phyloP scores from a whole-genome alignment of 1,140 invertebrate species.

The Apis laboriosa region DNA sequence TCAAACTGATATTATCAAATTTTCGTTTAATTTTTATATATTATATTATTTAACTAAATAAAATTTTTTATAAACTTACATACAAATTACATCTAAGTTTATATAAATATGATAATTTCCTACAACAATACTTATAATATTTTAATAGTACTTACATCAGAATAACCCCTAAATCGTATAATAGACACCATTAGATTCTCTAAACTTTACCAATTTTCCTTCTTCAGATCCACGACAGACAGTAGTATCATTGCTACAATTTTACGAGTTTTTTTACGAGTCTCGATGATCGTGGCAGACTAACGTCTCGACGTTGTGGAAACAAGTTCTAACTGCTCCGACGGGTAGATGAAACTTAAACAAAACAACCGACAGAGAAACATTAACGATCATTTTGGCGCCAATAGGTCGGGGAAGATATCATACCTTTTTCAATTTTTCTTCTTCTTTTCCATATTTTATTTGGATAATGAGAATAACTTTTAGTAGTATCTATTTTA shows the following conservation, averaged over 20 bases:
- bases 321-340: conserved; percentile 34
- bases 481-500: not conserved
- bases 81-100: no score
- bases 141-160: not conserved
- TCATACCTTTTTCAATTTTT: conserved; percentile 46
- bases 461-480: not conserved
- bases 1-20: not conserved
- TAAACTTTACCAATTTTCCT: not conserved
- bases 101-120: no score
- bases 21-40: not conserved
- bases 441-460: not conserved
- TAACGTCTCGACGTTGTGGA: conserved; percentile 31
- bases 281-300: conserved; percentile 2
- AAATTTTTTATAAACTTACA: no score
- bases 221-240: not conserved
- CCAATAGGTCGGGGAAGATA: conserved; percentile 49
- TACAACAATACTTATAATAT: no score
- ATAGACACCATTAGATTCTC: not conserved
- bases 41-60: no score
- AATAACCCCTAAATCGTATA: not conserved
- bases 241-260: conserved; percentile 41
- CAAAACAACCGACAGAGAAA: conserved; percentile 11
- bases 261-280: conserved; percentile 47
- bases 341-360: conserved; percentile 41
- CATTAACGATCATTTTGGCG: conserved; percentile 61